Percentiles rank a stretch among this genome's conserved stretches.
Conservation (phyloP, 2,888 invertebrate species). For the Argyresthia goedartella region DNA sequence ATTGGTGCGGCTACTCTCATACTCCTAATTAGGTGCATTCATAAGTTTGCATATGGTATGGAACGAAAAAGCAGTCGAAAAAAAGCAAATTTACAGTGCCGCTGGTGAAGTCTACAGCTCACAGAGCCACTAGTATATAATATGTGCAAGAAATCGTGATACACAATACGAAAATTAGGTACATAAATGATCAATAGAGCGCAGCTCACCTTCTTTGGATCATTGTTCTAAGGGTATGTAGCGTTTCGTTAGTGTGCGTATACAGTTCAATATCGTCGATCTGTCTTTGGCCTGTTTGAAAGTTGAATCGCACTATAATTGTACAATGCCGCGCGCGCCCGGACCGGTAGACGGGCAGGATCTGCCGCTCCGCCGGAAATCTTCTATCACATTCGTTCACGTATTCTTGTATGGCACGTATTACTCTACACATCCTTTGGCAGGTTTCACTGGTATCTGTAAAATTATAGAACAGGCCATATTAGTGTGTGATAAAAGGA, state of each 20-base stretch:
- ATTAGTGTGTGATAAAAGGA: not conserved
- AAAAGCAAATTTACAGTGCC: too few relatives aligned
- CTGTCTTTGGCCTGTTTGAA: constrained; percentile 89
- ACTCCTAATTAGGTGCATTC: too few relatives aligned
- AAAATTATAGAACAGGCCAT: not conserved
- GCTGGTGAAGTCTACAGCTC: too few relatives aligned
- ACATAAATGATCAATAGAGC: not conserved
- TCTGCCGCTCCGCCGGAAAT: constrained; percentile 88
- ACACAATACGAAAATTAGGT: too few relatives aligned
- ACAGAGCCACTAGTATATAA: too few relatives aligned
- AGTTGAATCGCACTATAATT: constrained; percentile 81
- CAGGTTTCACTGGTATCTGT: constrained; percentile 53
- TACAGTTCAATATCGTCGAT: constrained; percentile 93
- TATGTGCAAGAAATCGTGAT: too few relatives aligned
- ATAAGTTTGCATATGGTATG: too few relatives aligned
- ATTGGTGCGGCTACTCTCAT: too few relatives aligned
- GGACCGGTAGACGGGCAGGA: constrained; percentile 90
- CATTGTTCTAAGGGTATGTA: constrained; percentile 85
- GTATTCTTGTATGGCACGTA: constrained; percentile 95
- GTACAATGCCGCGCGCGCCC: constrained; percentile 92
- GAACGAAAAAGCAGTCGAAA: too few relatives aligned
- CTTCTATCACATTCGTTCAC: constrained; percentile 94
- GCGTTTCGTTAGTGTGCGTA: constrained; percentile 95
- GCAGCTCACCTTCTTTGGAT: constrained; percentile 73
- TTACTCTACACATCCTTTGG: constrained; percentile 88